These are phyloP conservation scores for Danaus plexippus DNA, from an alignment of 1,140 invertebrate genomes.

Conservation along the genomic window DNA sequence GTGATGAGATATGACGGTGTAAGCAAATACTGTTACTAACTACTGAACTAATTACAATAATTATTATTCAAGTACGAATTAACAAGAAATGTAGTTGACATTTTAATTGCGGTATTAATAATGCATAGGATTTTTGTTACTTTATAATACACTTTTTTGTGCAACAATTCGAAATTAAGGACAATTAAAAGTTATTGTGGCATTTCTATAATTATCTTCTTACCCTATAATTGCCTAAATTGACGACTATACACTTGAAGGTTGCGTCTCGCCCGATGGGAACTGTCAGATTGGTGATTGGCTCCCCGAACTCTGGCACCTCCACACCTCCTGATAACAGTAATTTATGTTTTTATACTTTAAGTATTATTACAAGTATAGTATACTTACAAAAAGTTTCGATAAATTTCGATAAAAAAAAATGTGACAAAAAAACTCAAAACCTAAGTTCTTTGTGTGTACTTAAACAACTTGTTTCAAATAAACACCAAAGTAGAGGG, in stretches of 20 bases:
- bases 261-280: constrained; percentile 88
- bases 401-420: not conserved
- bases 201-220: constrained; percentile 42
- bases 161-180: too few species aligned
- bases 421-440: constrained; percentile 1
- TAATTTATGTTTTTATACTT: too few species aligned
- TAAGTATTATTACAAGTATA: not conserved
- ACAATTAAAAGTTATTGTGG: too few species aligned
- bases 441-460: not conserved
- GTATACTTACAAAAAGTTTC: constrained; percentile 3
- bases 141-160: too few species aligned
- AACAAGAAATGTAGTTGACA: too few species aligned
- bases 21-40: too few species aligned
- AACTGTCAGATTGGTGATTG: constrained; percentile 87
- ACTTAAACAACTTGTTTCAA: not conserved
- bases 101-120: too few species aligned
- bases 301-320: constrained; percentile 84
- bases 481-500: constrained; percentile 3
- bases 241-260: constrained; percentile 89
- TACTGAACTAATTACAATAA: too few species aligned
- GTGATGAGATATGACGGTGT: too few species aligned
- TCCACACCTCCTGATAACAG: constrained; percentile 44
- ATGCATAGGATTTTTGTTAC: too few species aligned
- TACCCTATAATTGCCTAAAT: constrained; percentile 91
- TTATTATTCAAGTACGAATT: too few species aligned